Base-by-base conservation (phyloP, 2,113 vertebrate genomes). In the Dasyprocta punctata region DNA sequence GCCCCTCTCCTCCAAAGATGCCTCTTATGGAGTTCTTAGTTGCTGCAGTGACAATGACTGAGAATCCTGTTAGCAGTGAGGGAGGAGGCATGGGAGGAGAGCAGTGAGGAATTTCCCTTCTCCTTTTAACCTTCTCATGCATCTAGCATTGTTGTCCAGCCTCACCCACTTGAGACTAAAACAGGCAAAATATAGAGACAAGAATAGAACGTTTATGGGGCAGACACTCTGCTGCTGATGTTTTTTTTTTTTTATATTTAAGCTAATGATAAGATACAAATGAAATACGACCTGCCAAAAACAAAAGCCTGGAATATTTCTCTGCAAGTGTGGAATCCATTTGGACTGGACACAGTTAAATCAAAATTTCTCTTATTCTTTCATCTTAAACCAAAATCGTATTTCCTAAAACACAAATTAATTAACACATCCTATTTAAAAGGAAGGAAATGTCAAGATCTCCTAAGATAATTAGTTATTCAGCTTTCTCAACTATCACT, bases 391-490 rank as follows among this genome's bases (percentile, higher is more conserved):
- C 47, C 44, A 58, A 61, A 95, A 77, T 69, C 41, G 44, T 91
- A 54, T 90, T 86, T 89, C 85, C 77, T 83, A 41, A 95, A 96
- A 75, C 71, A 91, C 71, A 95, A 95, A 97, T 98, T 85, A 98
- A 96, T 96, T 97, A 97, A 89, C 94, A 97, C 85, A 92, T 97
- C 38, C 33, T 92, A 58, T 80, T 93, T 95, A 92, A 94, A 95
- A 82, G 67, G 96, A 95, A 95, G 47, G 28, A 97, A 97, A 96
- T 97, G 86, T 95, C 78, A 96, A 92, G 73, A 47, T 97, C 88
- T 88, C n/a, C 85, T 81, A 89, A 89, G 65, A 73, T 97, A 95
- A 98, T 97, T 95, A 92, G 80, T 92, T 60, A 95, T 95, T 92
- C 78, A 54, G 75, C 28, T 86, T 95, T 90, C 82, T 92, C 73